These are phyloP conservation scores for Coremacera marginata DNA, from an alignment of 2,888 invertebrate genomes.

Conservation along the genomic window DNA sequence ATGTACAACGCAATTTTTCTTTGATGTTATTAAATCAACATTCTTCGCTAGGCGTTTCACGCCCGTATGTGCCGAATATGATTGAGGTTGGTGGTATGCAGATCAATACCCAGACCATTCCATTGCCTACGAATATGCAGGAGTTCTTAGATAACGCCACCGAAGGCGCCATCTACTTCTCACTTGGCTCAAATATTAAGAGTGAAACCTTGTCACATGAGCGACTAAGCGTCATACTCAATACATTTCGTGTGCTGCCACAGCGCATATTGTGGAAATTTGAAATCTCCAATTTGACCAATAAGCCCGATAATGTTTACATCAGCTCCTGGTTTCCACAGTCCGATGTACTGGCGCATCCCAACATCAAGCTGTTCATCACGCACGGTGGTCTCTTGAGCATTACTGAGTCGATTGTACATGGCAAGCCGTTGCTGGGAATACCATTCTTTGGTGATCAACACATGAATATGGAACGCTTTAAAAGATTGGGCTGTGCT, in stretches of 20 bases:
- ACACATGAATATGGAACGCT: conserved; percentile 46
- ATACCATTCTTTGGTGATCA: conserved; percentile 67
- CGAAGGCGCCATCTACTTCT: conserved; percentile 65
- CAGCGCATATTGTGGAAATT: conserved; percentile 64
- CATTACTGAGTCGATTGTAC: conserved; percentile 66
- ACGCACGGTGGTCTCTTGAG: conserved; percentile 69
- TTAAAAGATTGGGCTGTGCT: conserved; percentile 61
- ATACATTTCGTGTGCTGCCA: conserved; percentile 29
- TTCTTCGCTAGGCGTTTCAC: conserved; percentile 51
- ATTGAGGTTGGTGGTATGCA: conserved; percentile 60
- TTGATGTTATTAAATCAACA: conserved; percentile 56
- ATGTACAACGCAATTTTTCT: conserved; percentile 49
- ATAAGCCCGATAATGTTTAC: conserved; percentile 53
- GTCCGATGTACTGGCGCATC: conserved; percentile 65
- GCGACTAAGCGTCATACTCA: conserved; percentile 44
- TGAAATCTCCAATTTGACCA: conserved; percentile 55
- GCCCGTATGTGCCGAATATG: conserved; percentile 58
- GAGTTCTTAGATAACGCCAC: conserved; percentile 61
- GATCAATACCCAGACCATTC: conserved; percentile 48
- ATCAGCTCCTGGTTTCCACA: conserved; percentile 66
- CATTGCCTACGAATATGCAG: conserved; percentile 56
- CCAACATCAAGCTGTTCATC: conserved; percentile 67
- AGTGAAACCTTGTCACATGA: conserved; percentile 48
- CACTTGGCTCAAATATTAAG: conserved; percentile 64
- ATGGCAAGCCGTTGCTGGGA: conserved; percentile 67